phyloP scores from a whole-genome alignment of 2,888 invertebrate genomes.

The Netelia inedita region DNA sequence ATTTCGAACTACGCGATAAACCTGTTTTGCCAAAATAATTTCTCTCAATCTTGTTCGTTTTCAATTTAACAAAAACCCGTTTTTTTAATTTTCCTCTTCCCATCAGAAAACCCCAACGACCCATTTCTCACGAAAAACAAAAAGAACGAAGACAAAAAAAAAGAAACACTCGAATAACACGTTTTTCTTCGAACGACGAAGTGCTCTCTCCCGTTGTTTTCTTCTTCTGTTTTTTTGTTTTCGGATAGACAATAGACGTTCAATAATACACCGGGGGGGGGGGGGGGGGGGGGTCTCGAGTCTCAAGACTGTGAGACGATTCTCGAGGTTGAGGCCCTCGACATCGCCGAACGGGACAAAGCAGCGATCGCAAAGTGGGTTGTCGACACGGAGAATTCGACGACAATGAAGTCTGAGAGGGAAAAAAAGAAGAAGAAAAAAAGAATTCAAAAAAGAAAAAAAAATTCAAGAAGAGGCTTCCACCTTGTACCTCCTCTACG shows the following conservation, averaged over 20 bases:
- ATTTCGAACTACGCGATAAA: too few relatives aligned
- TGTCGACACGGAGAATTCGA: constrained; percentile 61
- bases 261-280: neutral
- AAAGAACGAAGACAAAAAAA: too few relatives aligned
- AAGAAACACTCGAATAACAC: too few relatives aligned
- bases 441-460: constrained; percentile 26
- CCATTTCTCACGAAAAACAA: too few relatives aligned
- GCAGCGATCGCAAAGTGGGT: constrained; percentile 55
- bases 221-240: neutral
- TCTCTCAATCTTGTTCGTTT: too few relatives aligned
- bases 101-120: too few relatives aligned
- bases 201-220: too few relatives aligned
- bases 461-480: constrained; percentile 31
- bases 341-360: neutral
- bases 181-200: too few relatives aligned
- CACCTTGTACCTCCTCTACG: neutral
- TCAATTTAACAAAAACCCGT: too few relatives aligned
- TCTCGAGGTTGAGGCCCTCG: constrained; percentile 55
- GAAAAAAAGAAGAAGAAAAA: constrained; percentile 15
- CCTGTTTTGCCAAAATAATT: too few relatives aligned
- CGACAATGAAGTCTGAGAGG: constrained; percentile 45
- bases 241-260: neutral
- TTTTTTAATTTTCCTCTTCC: too few relatives aligned
- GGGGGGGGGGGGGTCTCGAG: neutral
- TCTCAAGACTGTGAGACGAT: constrained; percentile 31